Evolutionary conservation across 2,888 invertebrate genomes (phyloP).

Genomic region (Trypoxylon attenuatum): DNA sequence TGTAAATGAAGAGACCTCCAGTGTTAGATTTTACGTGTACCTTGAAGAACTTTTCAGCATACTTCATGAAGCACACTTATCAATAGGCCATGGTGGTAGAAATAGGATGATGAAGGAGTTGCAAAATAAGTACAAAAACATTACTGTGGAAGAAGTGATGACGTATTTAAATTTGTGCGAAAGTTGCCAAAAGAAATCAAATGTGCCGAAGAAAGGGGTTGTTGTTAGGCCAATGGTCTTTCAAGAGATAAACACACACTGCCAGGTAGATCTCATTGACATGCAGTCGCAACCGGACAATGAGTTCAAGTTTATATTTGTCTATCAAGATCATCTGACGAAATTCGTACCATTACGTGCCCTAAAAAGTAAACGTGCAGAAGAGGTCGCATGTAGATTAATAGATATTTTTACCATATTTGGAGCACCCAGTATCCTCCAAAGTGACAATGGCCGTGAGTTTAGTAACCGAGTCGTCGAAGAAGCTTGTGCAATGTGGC

Average conservation of each 20-base stretch:
- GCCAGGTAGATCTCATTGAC: no score
- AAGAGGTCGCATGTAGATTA: no score
- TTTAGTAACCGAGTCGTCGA: slow-evolving; percentile 54
- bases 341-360: no score
- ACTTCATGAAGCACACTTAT: slow-evolving; percentile 54
- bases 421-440: slow-evolving; percentile 59
- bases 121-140: slow-evolving; percentile 59
- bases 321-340: no score
- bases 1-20: slow-evolving; percentile 50
- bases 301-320: no score
- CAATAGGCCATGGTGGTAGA: slow-evolving; percentile 59
- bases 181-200: no score
- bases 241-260: no score
- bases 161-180: slow-evolving; percentile 52
- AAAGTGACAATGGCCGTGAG: slow-evolving; percentile 61
- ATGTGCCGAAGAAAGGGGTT: slow-evolving; percentile 51
- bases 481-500: slow-evolving; percentile 49
- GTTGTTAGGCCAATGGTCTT: slow-evolving; percentile 42
- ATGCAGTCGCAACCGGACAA: slow-evolving; percentile 54
- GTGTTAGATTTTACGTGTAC: slow-evolving; percentile 45
- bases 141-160: slow-evolving; percentile 56
- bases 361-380: no score
- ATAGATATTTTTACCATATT: no score
- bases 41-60: slow-evolving; percentile 58
- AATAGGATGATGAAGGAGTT: slow-evolving; percentile 58